Evolutionary conservation across 1,140 invertebrate species (phyloP).

Genomic region (Harpegnathos saltator): DNA sequence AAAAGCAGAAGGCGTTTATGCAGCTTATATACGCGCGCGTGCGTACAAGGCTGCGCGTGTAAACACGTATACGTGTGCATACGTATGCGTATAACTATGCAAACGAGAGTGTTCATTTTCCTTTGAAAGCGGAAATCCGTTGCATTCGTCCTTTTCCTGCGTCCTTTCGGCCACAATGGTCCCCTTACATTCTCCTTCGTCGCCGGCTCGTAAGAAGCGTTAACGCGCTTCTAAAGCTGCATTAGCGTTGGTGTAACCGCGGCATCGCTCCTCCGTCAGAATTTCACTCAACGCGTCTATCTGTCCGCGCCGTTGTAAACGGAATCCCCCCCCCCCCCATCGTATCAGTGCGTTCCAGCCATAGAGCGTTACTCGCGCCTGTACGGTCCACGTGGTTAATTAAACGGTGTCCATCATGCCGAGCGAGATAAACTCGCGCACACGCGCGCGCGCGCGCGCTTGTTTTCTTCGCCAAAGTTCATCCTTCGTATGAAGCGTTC

Average conservation of each 20-base stretch:
- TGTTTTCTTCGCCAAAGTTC: too few species aligned
- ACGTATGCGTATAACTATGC: constrained; percentile 14
- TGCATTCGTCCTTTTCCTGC: constrained; percentile 35
- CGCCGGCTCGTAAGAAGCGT: not conserved
- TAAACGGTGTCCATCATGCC: not conserved
- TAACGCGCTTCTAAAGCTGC: constrained; percentile 28
- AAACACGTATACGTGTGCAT: constrained; percentile 27
- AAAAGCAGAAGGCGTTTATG: constrained; percentile 57
- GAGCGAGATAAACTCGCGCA: too few species aligned
- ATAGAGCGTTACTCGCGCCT: not conserved
- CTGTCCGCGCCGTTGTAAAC: not conserved
- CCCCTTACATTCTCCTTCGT: constrained; percentile 40
- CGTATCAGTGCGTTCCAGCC: not conserved
- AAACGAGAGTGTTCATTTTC: constrained; percentile 56
- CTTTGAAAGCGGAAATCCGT: constrained; percentile 60
- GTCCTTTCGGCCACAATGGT: constrained; percentile 53
- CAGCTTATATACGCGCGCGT: constrained; percentile 24
- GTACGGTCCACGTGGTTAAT: not conserved
- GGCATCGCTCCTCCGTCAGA: not conserved
- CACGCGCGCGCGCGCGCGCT: too few species aligned
- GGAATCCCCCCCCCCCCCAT: too few species aligned
- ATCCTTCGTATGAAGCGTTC: too few species aligned
- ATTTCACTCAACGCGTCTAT: constrained; percentile 3
- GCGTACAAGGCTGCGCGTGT: constrained; percentile 7
- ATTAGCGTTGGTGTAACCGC: constrained; percentile 1